Evolutionary conservation across 1,140 invertebrate genomes (phyloP).

Genomic region (Capitella teleta): DNA sequence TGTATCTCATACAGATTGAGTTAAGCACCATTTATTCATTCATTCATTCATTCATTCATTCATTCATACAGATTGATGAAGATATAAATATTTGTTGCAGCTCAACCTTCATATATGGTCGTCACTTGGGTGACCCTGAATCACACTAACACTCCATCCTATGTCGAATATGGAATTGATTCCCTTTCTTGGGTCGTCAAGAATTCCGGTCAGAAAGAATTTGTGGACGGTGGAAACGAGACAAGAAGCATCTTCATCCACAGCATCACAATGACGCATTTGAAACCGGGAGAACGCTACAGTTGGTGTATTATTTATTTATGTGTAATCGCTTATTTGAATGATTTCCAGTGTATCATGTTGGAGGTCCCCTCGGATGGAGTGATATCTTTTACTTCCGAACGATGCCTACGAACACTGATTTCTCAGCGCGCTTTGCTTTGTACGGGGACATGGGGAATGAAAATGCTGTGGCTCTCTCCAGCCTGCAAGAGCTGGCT

Average conservation of each 20-base stretch:
- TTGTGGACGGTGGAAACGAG: conserved; percentile 65
- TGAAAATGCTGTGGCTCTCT: conserved; percentile 69
- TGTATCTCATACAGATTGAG: too few relatives aligned
- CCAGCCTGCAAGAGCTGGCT: conserved; percentile 66
- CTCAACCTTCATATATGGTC: too few relatives aligned
- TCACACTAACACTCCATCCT: conserved; percentile 55
- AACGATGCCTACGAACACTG: conserved; percentile 50
- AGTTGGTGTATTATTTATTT: conserved; percentile 43
- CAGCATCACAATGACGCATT: conserved; percentile 50
- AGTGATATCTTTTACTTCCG: conserved; percentile 64
- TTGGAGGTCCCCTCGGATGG: conserved; percentile 64
- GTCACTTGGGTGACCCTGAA: conserved; percentile 78
- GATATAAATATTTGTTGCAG: too few relatives aligned
- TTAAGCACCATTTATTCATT: too few relatives aligned
- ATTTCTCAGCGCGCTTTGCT: conserved; percentile 68
- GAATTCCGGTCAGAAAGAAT: too few relatives aligned
- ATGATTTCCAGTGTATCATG: conserved; percentile 60
- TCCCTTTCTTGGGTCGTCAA: conserved; percentile 42
- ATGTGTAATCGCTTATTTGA: background rate
- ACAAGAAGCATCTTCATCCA: conserved; percentile 70
- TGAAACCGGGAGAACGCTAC: conserved; percentile 53
- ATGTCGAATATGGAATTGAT: conserved; percentile 64
- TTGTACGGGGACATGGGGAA: conserved; percentile 88
- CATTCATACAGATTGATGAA: too few relatives aligned
- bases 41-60: too few relatives aligned